Evolutionary conservation across 2,888 invertebrate species (phyloP), one percentile per base, ranked within the genome.

Genomic region (Conus canariensis): DNA sequence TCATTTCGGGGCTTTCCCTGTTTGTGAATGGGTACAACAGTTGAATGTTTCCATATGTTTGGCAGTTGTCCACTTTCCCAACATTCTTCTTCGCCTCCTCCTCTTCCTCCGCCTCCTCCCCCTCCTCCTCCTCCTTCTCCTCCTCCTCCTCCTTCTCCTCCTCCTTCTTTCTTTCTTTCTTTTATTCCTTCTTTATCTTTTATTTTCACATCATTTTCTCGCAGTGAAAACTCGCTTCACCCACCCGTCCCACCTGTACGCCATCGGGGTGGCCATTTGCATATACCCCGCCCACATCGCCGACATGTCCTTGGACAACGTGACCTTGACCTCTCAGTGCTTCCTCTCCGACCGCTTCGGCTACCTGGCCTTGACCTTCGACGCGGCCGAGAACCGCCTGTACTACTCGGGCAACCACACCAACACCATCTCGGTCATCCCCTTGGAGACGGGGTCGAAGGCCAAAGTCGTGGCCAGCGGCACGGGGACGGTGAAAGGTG

Each of bases 311-410:
- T 93, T 95, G 9, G 88, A 88, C 30, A 94, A 95, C 92, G 92
- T 95, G 9, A 94, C 94, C 6, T 90, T 95, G 56, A 94, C 95
- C 80, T 94, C 94, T 9, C 95, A 95, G 90, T 95, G 97, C 86
- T 97, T 97, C 25, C 96, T 98, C 95, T 97, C 97, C 0, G 98
- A 93, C 19, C 92, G 93, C 56, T 92, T 93, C 80, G 95, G 95
- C 0, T 94, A 94, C 87, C 91, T 94, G 90, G 94, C 95, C 1
- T 91, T 95, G 74, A 93, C 94, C 16, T 94, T 91, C 87, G 94
- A 95, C 91, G 94, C 93, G 2, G 88, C 91, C 1, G 93, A 94
- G 14, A 93, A 95, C 90, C 91, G 93, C 80, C 90, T 95, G 59
- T 95, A 94, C 91, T 95, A 95, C 90, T 93, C 95, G 3, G 95